These are phyloP conservation scores for Epinotia demarniana DNA, from an alignment of 2,888 invertebrate species.

Conservation along the genomic window DNA sequence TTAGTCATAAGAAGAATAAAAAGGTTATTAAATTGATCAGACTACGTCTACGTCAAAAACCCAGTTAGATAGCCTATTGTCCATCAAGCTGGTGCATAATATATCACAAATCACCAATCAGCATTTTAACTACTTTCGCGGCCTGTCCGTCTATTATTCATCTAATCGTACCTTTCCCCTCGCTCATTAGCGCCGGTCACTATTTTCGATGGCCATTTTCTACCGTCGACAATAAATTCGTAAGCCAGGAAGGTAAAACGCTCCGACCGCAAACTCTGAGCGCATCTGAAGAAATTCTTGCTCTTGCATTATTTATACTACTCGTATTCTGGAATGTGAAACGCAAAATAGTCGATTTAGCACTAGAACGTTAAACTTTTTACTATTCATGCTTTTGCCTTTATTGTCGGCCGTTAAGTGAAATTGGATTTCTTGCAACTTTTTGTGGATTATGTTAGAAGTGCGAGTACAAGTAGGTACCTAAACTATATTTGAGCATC, in stretches of 20 bases:
- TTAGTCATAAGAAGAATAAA: conserved; percentile 13
- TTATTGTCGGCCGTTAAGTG: not conserved
- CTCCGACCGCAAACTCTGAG: conserved; percentile 67
- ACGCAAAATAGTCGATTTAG: conserved; percentile 24
- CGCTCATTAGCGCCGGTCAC: conserved; percentile 69
- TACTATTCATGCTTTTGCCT: conserved; percentile 5
- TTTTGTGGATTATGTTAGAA: not conserved
- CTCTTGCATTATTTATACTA: conserved; percentile 40
- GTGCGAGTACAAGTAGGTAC: too few relatives aligned
- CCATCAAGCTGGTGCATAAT: conserved; percentile 35
- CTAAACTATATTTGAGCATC: not conserved
- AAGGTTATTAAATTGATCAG: not conserved
- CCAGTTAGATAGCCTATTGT: conserved; percentile 23
- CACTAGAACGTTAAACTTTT: conserved; percentile 19
- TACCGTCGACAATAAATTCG: conserved; percentile 68
- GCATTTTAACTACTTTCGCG: conserved; percentile 57
- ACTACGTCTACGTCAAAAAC: conserved; percentile 16
- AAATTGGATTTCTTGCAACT: conserved; percentile 5
- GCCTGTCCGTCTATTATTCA: conserved; percentile 70
- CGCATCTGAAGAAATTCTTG: conserved; percentile 42
- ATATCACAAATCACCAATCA: conserved; percentile 28
- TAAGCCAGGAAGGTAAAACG: conserved; percentile 69
- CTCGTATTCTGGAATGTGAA: conserved; percentile 25
- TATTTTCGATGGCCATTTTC: conserved; percentile 76
- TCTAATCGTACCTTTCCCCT: conserved; percentile 67